These are phyloP conservation scores for Microdon myrmicae DNA, from an alignment of 2,888 invertebrate genomes.

Conservation along the genomic window DNA sequence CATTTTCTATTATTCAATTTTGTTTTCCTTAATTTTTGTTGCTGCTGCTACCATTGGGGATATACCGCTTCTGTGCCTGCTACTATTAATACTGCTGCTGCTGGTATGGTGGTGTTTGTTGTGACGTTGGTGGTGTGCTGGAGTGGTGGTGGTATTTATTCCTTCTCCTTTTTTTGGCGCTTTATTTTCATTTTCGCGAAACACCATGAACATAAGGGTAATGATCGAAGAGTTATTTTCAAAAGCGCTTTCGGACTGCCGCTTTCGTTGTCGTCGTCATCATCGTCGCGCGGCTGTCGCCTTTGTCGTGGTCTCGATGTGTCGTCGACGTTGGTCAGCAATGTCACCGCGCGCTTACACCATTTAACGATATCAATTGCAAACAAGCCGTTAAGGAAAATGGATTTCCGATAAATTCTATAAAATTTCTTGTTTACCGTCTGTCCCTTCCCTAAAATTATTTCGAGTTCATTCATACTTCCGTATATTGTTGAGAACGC, in stretches of 20 bases:
- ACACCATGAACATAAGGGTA: slow-evolving; percentile 45
- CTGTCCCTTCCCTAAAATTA: too few species aligned
- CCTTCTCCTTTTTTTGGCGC: slow-evolving; percentile 16
- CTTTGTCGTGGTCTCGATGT: slow-evolving; percentile 30
- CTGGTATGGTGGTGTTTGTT: slow-evolving; percentile 2
- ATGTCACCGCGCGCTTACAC: slow-evolving; percentile 41
- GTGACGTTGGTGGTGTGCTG: not conserved
- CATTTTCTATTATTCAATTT: slow-evolving; percentile 37
- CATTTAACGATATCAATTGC: slow-evolving; percentile 20
- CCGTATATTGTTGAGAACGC: too few species aligned
- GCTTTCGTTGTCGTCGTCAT: slow-evolving; percentile 15
- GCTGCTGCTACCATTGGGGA: too few species aligned
- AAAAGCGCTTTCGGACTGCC: slow-evolving; percentile 31
- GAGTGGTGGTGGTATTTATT: not conserved
- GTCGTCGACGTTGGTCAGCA: slow-evolving; percentile 32
- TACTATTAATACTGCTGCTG: slow-evolving; percentile 12
- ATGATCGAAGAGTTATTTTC: slow-evolving; percentile 45
- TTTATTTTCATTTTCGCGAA: slow-evolving; percentile 44
- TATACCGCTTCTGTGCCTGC: too few species aligned
- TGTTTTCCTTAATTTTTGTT: slow-evolving; percentile 32
- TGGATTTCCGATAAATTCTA: slow-evolving; percentile 7
- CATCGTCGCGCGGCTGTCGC: slow-evolving; percentile 5
- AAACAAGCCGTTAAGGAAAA: slow-evolving; percentile 18
- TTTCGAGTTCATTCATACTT: too few species aligned
- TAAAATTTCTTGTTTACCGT: slow-evolving; percentile 17